phyloP scores from a whole-genome alignment of 2,797 vertebrate species.

The Macroramphosus scolopax region DNA sequence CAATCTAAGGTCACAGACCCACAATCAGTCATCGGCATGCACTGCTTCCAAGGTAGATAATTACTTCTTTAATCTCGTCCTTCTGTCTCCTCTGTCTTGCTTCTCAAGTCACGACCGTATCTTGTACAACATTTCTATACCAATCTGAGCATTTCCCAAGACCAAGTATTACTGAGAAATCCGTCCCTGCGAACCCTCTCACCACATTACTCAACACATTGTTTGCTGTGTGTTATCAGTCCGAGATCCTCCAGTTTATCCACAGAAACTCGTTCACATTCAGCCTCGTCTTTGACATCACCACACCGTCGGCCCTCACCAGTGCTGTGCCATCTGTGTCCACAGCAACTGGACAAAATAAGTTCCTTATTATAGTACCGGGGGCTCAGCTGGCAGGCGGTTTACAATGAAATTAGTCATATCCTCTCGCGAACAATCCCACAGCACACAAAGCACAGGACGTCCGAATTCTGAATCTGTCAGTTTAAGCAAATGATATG shows the following conservation, averaged over 20 bases:
- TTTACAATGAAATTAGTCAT: slow-evolving; percentile 42
- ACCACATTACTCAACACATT: too few relatives aligned
- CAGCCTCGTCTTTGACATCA: slow-evolving; percentile 13
- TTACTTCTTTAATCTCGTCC: too few relatives aligned
- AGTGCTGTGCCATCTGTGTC: slow-evolving; percentile 44
- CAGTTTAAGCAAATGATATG: not conserved
- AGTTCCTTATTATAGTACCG: slow-evolving; percentile 50
- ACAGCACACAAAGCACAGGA: slow-evolving; percentile 6
- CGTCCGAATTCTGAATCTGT: slow-evolving; percentile 10
- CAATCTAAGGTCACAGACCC: too few relatives aligned
- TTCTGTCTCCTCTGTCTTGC: too few relatives aligned
- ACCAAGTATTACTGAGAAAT: too few relatives aligned
- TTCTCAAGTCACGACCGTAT: too few relatives aligned
- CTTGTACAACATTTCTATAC: too few relatives aligned
- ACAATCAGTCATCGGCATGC: too few relatives aligned
- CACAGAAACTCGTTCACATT: slow-evolving; percentile 31
- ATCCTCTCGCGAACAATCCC: slow-evolving; percentile 27
- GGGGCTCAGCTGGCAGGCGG: slow-evolving; percentile 54
- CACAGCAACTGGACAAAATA: slow-evolving; percentile 54
- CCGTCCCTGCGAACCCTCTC: too few relatives aligned
- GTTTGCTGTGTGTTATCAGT: too few relatives aligned
- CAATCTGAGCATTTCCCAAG: too few relatives aligned
- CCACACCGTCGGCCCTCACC: slow-evolving; percentile 20
- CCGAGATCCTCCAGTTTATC: slow-evolving; percentile 40
- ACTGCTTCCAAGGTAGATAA: too few relatives aligned